Evolutionary conservation across 2,888 invertebrate species (phyloP), one percentile per base, ranked within the genome.

Genomic region (Nomada flava): DNA sequence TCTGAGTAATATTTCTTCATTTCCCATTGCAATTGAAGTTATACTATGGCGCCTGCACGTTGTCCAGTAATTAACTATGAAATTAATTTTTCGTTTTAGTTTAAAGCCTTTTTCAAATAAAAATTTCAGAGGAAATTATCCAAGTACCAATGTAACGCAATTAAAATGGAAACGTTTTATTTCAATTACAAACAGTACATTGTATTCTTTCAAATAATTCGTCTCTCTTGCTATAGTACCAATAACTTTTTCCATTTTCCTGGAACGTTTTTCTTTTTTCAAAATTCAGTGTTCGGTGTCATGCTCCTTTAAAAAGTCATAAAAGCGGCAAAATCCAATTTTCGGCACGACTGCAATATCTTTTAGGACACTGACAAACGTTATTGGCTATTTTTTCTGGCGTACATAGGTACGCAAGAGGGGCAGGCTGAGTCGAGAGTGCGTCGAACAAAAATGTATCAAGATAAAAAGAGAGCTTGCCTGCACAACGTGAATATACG

Each of bases 361-460:
- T 53, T 42, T 53, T 67, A 67, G 18, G 15, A 10, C n/a, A 15
- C 2, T 26, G 50, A 53, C 5, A 53, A 67, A 42, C 52, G 26
- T 65, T 65, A 50, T 65, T 53, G 52, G 52, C 10, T 67, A 36
- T 36, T 67, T 67, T 67, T 67, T 50, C 10, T 3, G 23, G n/a
- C 36, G 26, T 26, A 23, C 57, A 15, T 15, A 7, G 26, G 11
- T 26, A 1, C 15, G 13, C 36, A 42, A 53, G 52, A 36, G 53
- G 36, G 53, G 3, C 20, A 10, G 15, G 20, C 26, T 20, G 20
- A 2, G 18, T 52, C 36, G n/a, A 67, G 18, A 20, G 53, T 10
- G 67, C n/a, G 36, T 20, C 67, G 36, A 53, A 67, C 53, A 29
- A 18, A 57, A 68, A 44, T 44, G 42, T 68, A 68, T 68, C 36